Base-by-base conservation (phyloP, 2,113 vertebrate species). In the Tamias sibiricus region DNA sequence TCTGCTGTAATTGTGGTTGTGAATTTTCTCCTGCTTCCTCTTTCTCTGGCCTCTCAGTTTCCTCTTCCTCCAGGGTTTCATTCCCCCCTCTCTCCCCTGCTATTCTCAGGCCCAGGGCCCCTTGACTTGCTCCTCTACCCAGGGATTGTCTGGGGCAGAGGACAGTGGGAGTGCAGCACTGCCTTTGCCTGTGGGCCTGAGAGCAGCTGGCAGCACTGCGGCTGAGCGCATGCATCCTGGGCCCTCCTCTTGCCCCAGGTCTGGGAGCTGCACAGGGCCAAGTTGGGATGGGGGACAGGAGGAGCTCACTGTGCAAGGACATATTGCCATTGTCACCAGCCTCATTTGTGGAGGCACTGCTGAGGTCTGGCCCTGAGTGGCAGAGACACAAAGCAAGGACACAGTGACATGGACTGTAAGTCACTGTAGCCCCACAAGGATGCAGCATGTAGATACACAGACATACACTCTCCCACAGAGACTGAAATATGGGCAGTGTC, bases 21-120 rank as follows among this genome's bases (percentile, higher is more conserved):
- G 91, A 95, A 24, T 57, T 91, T 62, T 75, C 35, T 80, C 57
- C 59, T 37, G 69, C 76, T 95, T 96, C 92, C 49, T 89, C 87
- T 84, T 88, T 85, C n/a, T 93, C 54, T 16, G 0, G 40, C 26
- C 54, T 42, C 40, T 92, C 57, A 44, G 84, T 68, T 94, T 72
- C 84, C 62, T 64, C 44, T 79, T 82, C 16, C 83, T 57, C 76
- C 59, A 26, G n/a, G 84, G 64, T 85, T 95, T 96, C 74, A 37
- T 92, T 92, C 57, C 47, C 47, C 16, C 13, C 32, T 26, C 20
- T 30, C 32, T 85, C 14, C 22, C 37, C 37, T 44, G 44, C 62
- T 49, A 35, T 86, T 81, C 87, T 62, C 80, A 92, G 42, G 75
- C 52, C 57, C 6, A 28, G 35, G 64, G 28, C 20, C 80, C 44